Evolutionary conservation across 1,140 invertebrate species (phyloP).

Genomic region (Octopus sinensis): DNA sequence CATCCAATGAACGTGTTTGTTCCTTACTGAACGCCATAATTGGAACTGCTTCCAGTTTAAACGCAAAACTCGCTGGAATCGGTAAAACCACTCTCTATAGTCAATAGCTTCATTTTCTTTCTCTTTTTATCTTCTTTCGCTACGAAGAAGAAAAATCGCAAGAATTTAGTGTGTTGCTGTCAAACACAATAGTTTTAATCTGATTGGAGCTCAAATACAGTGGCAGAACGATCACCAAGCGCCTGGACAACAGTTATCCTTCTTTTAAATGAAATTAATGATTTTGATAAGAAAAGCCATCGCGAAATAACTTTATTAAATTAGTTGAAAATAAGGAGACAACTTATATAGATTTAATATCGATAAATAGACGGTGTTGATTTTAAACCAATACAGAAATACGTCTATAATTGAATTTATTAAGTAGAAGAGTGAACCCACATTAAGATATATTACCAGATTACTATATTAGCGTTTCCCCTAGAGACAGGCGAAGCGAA

Average conservation of each 20-base stretch:
- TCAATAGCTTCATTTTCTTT: too few species aligned
- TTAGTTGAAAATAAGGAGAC: background rate
- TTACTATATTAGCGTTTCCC: background rate
- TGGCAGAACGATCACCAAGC: background rate
- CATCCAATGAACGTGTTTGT: too few species aligned
- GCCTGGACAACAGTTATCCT: background rate
- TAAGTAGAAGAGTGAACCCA: background rate
- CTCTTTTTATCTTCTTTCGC: too few species aligned
- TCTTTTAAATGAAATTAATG: constrained; percentile 8
- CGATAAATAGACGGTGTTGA: constrained; percentile 12
- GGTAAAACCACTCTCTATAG: too few species aligned
- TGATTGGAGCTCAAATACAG: background rate
- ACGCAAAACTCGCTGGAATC: too few species aligned
- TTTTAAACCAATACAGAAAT: background rate
- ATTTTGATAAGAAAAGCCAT: background rate
- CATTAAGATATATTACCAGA: background rate
- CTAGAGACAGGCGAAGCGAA: background rate
- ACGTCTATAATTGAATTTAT: background rate
- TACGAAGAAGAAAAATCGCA: background rate
- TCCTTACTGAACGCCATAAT: too few species aligned
- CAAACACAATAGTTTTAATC: constrained; percentile 3
- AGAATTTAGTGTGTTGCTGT: background rate
- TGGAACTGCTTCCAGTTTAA: too few species aligned
- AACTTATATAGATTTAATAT: constrained; percentile 10
- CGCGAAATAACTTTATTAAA: background rate